phyloP scores from a whole-genome alignment of 2,113 vertebrate species.

The Neogobius melanostomus region DNA sequence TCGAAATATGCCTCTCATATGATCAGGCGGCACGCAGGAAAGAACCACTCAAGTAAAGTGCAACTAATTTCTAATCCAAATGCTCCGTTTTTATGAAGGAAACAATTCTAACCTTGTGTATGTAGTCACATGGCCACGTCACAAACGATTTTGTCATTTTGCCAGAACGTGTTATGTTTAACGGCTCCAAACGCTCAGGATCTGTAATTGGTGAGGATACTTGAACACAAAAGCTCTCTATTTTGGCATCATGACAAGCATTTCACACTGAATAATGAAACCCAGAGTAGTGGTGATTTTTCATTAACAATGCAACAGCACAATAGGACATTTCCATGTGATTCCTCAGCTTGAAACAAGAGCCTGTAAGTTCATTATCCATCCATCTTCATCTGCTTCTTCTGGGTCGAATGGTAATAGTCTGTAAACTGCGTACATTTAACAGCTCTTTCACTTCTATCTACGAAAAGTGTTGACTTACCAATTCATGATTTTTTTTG shows the following conservation, averaged over 20 bases:
- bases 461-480: not conserved
- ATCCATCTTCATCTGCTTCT: too few species aligned
- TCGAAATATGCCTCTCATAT: too few species aligned
- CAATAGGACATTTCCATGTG: constrained; percentile 34
- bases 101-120: not conserved
- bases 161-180: not conserved
- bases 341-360: constrained; percentile 45
- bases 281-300: constrained; percentile 46
- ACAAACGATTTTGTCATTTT: constrained; percentile 2
- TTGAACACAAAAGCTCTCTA: constrained; percentile 49
- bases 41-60: too few species aligned
- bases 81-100: not conserved
- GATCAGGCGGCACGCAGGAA: too few species aligned
- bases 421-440: constrained; percentile 9
- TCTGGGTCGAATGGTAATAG: constrained; percentile 3
- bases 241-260: constrained; percentile 53
- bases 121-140: not conserved
- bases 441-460: not conserved
- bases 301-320: constrained; percentile 25
- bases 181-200: constrained; percentile 12
- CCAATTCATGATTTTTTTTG: not conserved
- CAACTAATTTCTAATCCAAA: too few species aligned
- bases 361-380: constrained; percentile 18
- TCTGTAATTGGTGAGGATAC: constrained; percentile 35
- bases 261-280: constrained; percentile 59